Percentiles rank a stretch among this genome's conserved stretches.
Conservation (phyloP, 92 coral and sea anemone species). For the Epizoanthus illoricatus region DNA sequence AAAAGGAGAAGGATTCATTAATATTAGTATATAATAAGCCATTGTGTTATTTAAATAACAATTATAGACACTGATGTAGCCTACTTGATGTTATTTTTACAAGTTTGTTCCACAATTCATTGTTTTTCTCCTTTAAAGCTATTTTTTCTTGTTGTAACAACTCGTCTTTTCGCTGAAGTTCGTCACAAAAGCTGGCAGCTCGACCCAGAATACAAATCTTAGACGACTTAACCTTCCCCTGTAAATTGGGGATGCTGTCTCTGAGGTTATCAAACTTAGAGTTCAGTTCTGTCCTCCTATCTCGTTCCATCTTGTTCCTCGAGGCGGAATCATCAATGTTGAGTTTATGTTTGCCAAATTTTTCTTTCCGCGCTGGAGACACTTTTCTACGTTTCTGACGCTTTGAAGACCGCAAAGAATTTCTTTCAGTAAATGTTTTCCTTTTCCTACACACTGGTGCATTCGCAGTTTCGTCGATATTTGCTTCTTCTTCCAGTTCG, state of each 20-base stretch:
- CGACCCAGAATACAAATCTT: conserved; percentile 23
- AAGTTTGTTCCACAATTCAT: conserved; percentile 15
- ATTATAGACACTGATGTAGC: too few relatives aligned
- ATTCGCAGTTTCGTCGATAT: background rate
- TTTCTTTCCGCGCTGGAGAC: background rate
- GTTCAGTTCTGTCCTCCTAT: conserved; percentile 16
- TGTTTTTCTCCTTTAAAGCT: conserved; percentile 7
- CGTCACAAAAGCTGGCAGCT: conserved; percentile 25
- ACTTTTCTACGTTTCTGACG: conserved; percentile 15
- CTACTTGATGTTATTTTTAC: conserved; percentile 13
- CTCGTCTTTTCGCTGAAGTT: background rate
- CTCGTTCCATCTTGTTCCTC: conserved; percentile 37
- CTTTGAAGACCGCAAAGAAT: background rate
- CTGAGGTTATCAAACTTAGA: conserved; percentile 28
- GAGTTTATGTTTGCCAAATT: background rate
- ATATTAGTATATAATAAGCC: too few relatives aligned
- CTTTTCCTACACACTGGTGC: background rate
- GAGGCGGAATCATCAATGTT: conserved; percentile 14
- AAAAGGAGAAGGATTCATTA: too few relatives aligned
- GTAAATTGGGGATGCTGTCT: conserved; percentile 21
- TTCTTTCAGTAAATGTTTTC: too few relatives aligned
- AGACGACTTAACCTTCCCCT: conserved; percentile 16
- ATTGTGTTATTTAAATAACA: too few relatives aligned
- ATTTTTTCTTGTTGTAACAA: conserved; percentile 10
- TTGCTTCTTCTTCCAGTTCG: background rate